A percentile compares a stretch with the other conserved stretches of the same genome.
Conservation (phyloP, 2,797 vertebrate genomes). For the Sciurus carolinensis region DNA sequence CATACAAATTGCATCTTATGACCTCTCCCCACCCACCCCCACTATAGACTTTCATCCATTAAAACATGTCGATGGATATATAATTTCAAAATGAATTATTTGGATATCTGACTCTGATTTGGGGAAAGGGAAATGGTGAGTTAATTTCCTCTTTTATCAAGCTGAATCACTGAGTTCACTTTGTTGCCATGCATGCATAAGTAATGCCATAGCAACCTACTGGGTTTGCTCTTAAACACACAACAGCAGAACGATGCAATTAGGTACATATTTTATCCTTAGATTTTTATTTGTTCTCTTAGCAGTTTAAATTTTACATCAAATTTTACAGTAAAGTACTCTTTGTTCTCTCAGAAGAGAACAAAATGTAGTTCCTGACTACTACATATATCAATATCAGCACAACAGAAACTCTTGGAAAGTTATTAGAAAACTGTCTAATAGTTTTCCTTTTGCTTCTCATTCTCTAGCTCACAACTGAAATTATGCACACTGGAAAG, state of each 20-base stretch:
- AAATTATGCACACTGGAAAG: not conserved
- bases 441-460: conserved; percentile 37
- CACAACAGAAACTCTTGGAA: not conserved
- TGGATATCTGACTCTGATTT: conserved; percentile 69
- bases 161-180: conserved; percentile 69
- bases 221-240: conserved; percentile 65
- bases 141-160: conserved; percentile 82
- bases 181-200: conserved; percentile 64
- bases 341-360: conserved; percentile 36
- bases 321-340: not conserved
- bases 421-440: conserved; percentile 23
- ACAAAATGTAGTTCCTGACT: not conserved
- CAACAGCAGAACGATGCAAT: not conserved
- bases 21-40: not conserved
- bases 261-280: conserved; percentile 33
- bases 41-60: conserved; percentile 69
- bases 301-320: conserved; percentile 37
- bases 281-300: conserved; percentile 55
- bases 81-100: conserved; percentile 79
- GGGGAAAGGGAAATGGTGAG: conserved; percentile 81
- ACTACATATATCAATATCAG: not conserved
- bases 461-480: conserved; percentile 9
- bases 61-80: conserved; percentile 80
- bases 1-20: conserved; percentile 60
- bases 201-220: conserved; percentile 68